Evolutionary conservation across 2,113 vertebrate species (phyloP).

Genomic region (Thymallus thymallus): DNA sequence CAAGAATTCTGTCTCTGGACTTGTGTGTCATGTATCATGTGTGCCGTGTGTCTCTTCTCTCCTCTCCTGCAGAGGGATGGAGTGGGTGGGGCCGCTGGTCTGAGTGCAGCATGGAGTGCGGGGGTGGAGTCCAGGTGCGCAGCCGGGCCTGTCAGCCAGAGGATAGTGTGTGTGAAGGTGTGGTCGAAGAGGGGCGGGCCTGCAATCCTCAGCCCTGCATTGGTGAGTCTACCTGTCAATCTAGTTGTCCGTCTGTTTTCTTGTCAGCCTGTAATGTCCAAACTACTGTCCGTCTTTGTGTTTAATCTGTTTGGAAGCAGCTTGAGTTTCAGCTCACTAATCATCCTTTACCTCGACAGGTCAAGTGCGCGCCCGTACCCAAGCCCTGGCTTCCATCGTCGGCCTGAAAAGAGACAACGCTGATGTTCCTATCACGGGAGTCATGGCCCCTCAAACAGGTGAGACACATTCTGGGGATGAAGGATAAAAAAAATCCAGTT

Average conservation of each 20-base stretch:
- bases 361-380: constrained; percentile 86
- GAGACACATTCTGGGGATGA: constrained; percentile 42
- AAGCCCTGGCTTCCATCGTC: constrained; percentile 89
- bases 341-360: constrained; percentile 73
- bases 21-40: background rate
- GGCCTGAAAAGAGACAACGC: constrained; percentile 83
- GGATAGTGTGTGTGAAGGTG: constrained; percentile 84
- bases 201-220: constrained; percentile 93
- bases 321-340: background rate
- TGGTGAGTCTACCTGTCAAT: constrained; percentile 69
- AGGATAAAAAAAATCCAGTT: background rate
- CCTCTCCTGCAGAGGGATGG: constrained; percentile 83
- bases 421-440: constrained; percentile 80
- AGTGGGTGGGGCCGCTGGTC: constrained; percentile 91
- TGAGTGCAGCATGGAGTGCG: constrained; percentile 93
- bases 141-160: constrained; percentile 86
- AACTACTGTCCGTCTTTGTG: background rate
- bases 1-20: background rate
- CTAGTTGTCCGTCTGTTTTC: background rate
- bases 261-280: too few species aligned
- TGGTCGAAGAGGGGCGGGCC: constrained; percentile 89
- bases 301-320: background rate
- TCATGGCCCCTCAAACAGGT: constrained; percentile 88
- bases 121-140: constrained; percentile 91
- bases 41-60: background rate